Conservation (phyloP, 2,888 invertebrate genomes). For the Macrophya alboannulata region DNA sequence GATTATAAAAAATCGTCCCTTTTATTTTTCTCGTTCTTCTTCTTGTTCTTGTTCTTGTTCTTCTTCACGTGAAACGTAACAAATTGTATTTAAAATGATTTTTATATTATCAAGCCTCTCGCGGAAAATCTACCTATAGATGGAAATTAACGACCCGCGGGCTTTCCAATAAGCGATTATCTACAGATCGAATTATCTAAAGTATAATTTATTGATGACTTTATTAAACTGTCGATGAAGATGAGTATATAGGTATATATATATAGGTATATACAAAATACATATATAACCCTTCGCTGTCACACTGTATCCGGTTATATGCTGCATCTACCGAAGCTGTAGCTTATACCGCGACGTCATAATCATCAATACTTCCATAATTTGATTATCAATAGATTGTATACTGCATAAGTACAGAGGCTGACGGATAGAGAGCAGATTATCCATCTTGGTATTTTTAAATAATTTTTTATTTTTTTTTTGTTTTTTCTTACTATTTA, state of each 20-base stretch:
- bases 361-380: constrained; percentile 9
- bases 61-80: not conserved
- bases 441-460: too few relatives aligned
- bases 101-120: not conserved
- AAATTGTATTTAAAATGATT: not conserved
- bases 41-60: not conserved
- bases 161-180: not conserved
- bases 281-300: not conserved
- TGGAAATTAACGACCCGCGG: not conserved
- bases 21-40: not conserved
- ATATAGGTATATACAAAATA: too few relatives aligned
- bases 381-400: not conserved
- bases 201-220: constrained; percentile 7
- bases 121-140: not conserved
- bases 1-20: not conserved
- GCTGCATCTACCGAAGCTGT: not conserved
- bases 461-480: too few relatives aligned
- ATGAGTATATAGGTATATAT: not conserved
- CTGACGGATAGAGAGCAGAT: not conserved
- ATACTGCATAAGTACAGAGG: not conserved
- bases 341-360: not conserved
- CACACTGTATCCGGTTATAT: not conserved
- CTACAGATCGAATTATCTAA: not conserved
- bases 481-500: too few relatives aligned
- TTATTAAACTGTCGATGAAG: constrained; percentile 45